Conservation (phyloP, 2,113 vertebrate genomes). For the Amia ocellicauda region DNA sequence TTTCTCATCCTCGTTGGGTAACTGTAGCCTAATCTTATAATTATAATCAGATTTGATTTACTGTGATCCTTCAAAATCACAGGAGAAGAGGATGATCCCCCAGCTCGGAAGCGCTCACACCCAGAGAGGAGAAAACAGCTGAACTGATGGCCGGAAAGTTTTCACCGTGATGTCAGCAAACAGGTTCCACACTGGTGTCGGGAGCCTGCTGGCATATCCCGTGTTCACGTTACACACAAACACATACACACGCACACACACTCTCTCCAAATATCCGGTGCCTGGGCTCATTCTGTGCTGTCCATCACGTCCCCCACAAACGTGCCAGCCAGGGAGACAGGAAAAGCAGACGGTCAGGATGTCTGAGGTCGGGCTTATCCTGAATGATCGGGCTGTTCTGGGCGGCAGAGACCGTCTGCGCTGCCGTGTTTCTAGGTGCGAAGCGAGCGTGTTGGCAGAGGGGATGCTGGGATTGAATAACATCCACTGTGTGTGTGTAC, state of each 20-base stretch:
- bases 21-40: neutral
- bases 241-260: too few relatives aligned
- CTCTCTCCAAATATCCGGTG: neutral
- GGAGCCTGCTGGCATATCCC: neutral
- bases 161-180: neutral
- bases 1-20: too few relatives aligned
- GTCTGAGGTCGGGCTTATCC: neutral
- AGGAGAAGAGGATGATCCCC: neutral
- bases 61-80: neutral
- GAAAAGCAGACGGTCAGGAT: slow-evolving; percentile 4
- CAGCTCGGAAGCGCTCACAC: too few relatives aligned
- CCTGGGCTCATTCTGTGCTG: slow-evolving; percentile 4
- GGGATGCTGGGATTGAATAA: neutral
- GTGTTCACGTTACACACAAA: neutral
- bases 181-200: neutral
- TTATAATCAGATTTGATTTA: neutral
- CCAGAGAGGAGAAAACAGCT: neutral
- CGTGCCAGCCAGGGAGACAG: slow-evolving; percentile 9
- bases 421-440: neutral
- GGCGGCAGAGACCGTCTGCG: neutral
- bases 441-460: slow-evolving; percentile 2
- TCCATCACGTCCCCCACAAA: slow-evolving; percentile 2
- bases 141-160: too few relatives aligned
- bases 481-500: neutral
- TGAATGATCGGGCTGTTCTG: slow-evolving; percentile 15